phyloP scores from a whole-genome alignment of 1,140 invertebrate genomes.

The Rhynchophorus ferrugineus region DNA sequence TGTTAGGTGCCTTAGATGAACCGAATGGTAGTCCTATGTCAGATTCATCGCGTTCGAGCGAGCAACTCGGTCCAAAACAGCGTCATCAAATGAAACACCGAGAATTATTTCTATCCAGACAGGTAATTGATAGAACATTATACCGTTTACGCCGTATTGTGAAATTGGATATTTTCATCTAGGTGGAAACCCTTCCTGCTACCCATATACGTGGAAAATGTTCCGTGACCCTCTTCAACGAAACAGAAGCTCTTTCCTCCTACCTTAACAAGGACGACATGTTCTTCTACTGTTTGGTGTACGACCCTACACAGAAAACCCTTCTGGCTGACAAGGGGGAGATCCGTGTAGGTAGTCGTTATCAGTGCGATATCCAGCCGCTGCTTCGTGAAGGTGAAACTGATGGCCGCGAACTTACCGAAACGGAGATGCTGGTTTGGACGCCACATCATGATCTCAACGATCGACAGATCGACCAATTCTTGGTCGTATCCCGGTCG shows the following conservation, averaged over 20 bases:
- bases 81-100: constrained; percentile 94
- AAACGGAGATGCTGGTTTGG: constrained; percentile 90
- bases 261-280: constrained; percentile 98
- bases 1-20: constrained; percentile 53
- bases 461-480: constrained; percentile 97
- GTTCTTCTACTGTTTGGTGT: constrained; percentile 99
- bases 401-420: constrained; percentile 67
- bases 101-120: constrained; percentile 95
- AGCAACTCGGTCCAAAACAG: constrained; percentile 61
- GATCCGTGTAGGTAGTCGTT: constrained; percentile 85
- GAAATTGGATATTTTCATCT: too few relatives aligned
- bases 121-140: too few relatives aligned
- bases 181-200: constrained; percentile 91
- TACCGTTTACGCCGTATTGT: too few relatives aligned
- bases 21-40: constrained; percentile 37
- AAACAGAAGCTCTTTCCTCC: constrained; percentile 91
- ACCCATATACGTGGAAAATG: constrained; percentile 99
- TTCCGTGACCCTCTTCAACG: constrained; percentile 94
- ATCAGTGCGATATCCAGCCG: constrained; percentile 85
- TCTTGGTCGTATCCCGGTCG: constrained; percentile 93
- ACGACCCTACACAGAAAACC: constrained; percentile 97
- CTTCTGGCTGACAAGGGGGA: constrained; percentile 97
- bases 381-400: constrained; percentile 67
- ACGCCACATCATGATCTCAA: constrained; percentile 82
- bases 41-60: constrained; percentile 28